Conservation (phyloP, 1,140 invertebrate genomes). For the Ips nitidus region DNA sequence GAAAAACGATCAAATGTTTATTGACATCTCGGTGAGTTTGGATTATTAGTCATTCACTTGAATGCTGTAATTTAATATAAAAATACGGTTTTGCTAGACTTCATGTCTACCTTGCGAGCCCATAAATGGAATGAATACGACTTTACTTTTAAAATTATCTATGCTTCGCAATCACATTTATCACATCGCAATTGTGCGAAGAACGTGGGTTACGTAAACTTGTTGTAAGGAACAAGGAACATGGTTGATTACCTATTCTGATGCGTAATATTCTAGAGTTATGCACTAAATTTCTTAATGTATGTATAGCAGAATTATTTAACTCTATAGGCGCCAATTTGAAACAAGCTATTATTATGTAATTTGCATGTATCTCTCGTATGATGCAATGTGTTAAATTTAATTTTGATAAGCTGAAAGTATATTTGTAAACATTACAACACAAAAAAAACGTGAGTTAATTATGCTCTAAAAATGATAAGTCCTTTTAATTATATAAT, state of each 20-base stretch:
- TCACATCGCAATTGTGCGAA: constrained; percentile 1
- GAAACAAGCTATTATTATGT: too few relatives aligned
- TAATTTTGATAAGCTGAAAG: background rate
- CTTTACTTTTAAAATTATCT: constrained; percentile 4
- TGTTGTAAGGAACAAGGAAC: too few relatives aligned
- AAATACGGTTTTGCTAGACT: constrained; percentile 7
- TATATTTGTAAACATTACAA: background rate
- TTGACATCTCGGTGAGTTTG: background rate
- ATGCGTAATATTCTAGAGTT: too few relatives aligned
- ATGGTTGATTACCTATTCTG: too few relatives aligned
- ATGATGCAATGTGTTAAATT: background rate
- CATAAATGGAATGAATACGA: constrained; percentile 3
- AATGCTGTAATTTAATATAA: background rate
- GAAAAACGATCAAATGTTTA: too few relatives aligned
- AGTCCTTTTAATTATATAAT: background rate
- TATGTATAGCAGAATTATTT: too few relatives aligned
- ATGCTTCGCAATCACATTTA: background rate
- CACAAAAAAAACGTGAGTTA: background rate
- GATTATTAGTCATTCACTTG: background rate
- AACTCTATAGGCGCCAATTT: too few relatives aligned
- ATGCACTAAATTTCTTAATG: too few relatives aligned
- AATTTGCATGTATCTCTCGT: background rate
- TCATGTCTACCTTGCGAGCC: constrained; percentile 22
- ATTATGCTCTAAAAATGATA: background rate
- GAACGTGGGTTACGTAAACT: constrained; percentile 11